Evolutionary conservation across 2,888 invertebrate species (phyloP).

Genomic region (Eupeodes luniger): DNA sequence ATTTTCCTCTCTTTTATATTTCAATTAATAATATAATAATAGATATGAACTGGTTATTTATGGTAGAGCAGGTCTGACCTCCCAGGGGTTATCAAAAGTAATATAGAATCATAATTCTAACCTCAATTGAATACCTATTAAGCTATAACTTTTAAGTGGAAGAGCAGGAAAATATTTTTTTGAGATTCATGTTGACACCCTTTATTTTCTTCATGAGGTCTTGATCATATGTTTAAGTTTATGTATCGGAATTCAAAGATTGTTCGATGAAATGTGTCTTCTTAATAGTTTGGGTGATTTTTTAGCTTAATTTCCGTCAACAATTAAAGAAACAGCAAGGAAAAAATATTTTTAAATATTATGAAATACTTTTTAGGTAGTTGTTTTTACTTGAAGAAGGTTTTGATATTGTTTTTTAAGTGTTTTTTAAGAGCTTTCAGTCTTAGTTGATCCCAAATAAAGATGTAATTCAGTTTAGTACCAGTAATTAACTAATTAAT

Average conservation of each 20-base stretch:
- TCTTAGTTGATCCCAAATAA: no score
- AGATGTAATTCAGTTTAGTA: no score
- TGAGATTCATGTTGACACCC: neutral
- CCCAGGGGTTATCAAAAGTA: slow-evolving; percentile 49
- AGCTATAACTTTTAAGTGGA: neutral
- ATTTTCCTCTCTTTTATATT: slow-evolving; percentile 57
- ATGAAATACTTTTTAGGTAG: no score
- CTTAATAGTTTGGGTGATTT: no score
- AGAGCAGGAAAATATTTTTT: neutral
- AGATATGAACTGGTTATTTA: neutral
- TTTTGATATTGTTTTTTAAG: no score
- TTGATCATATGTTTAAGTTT: neutral
- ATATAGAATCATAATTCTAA: slow-evolving; percentile 13
- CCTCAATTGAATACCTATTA: neutral
- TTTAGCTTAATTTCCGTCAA: no score
- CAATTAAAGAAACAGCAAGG: no score
- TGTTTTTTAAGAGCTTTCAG: no score
- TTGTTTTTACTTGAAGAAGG: no score
- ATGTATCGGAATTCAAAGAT: neutral
- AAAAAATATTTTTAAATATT: no score
- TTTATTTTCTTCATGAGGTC: neutral
- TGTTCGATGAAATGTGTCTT: no score
- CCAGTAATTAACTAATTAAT: no score
- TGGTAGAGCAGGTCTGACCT: neutral
- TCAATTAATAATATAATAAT: neutral